These are phyloP conservation scores for Penelope pileata DNA, from an alignment of 2,113 vertebrate genomes.

Conservation along the genomic window DNA sequence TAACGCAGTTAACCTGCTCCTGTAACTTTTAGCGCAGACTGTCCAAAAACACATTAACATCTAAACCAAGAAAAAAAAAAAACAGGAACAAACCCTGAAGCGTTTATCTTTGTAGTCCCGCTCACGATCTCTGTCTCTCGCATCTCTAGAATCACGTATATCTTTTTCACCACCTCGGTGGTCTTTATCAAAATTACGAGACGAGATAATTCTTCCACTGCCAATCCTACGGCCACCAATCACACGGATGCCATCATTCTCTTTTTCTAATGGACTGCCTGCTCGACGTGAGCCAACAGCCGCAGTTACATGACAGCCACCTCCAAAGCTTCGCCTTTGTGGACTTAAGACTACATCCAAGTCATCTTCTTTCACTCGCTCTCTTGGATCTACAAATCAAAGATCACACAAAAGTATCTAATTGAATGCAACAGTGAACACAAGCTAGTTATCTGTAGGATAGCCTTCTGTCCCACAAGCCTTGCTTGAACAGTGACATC, in stretches of 20 bases:
- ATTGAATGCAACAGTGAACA: not conserved
- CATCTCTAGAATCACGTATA: conserved; percentile 75
- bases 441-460: not conserved
- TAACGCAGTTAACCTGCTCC: not conserved
- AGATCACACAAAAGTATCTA: rapidly evolving
- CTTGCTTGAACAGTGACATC: not conserved
- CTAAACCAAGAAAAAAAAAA: not conserved
- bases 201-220: conserved; percentile 92
- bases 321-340: conserved; percentile 95
- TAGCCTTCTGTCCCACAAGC: not conserved
- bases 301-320: conserved; percentile 90
- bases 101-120: conserved; percentile 96
- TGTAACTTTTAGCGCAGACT: not conserved
- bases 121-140: conserved; percentile 83
- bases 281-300: conserved; percentile 82
- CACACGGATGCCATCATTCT: conserved; percentile 87
- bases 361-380: conserved; percentile 96
- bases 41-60: rapidly evolving
- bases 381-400: conserved; percentile 87
- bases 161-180: conserved; percentile 86
- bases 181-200: conserved; percentile 91
- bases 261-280: conserved; percentile 92
- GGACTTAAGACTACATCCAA: conserved; percentile 95
- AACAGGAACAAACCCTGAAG: conserved; percentile 90
- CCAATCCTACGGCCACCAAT: conserved; percentile 90